Evolutionary conservation across 1,140 invertebrate species (phyloP).

Genomic region (Papilio helenus): DNA sequence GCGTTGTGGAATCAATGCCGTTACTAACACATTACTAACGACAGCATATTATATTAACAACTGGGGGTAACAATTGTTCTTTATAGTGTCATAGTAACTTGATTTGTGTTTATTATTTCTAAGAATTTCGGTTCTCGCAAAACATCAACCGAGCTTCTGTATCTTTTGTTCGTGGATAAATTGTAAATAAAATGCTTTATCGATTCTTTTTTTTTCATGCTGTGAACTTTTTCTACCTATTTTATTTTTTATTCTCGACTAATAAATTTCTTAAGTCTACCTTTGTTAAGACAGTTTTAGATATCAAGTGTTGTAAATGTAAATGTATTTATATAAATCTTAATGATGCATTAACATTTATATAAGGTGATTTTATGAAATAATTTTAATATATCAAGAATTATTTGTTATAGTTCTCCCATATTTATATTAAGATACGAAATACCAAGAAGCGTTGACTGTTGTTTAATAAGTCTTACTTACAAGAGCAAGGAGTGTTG

Average conservation of each 20-base stretch:
- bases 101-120: conserved; percentile 1
- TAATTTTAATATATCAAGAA: background rate
- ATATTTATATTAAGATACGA: background rate
- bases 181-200: background rate
- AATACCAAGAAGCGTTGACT: background rate
- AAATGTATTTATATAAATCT: background rate
- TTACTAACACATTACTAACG: conserved; percentile 25
- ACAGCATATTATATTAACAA: background rate
- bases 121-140: conserved; percentile 14
- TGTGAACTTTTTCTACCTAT: conserved; percentile 6
- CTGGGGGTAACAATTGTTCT: background rate
- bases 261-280: background rate
- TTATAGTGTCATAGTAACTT: background rate
- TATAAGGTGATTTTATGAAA: background rate
- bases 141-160: background rate
- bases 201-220: background rate
- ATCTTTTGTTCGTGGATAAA: background rate
- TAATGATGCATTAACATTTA: background rate
- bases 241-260: background rate
- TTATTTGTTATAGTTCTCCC: background rate
- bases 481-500: background rate
- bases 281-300: background rate
- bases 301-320: background rate
- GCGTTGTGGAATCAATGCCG: conserved; percentile 32
- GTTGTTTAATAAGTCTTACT: background rate